A percentile compares a stretch with the other conserved stretches of the same genome.
These are phyloP conservation scores for Asobara japonica DNA, from an alignment of 1,140 invertebrate genomes.

Conservation along the genomic window DNA sequence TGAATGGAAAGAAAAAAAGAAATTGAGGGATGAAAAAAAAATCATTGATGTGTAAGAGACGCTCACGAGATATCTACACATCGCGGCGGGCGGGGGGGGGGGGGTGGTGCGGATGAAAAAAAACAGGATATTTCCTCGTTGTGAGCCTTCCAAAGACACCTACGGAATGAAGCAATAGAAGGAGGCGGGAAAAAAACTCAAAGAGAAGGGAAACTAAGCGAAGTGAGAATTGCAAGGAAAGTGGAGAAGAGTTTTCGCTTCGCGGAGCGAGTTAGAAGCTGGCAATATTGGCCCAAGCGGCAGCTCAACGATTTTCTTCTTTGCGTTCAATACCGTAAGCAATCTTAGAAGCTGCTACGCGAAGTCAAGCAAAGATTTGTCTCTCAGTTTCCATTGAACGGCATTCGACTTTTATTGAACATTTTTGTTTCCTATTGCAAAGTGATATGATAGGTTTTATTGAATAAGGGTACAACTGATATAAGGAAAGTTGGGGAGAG, in stretches of 20 bases:
- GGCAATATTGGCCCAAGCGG: slow-evolving; percentile 36
- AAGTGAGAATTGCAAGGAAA: slow-evolving; percentile 2
- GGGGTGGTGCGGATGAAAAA: background rate
- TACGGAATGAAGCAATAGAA: background rate
- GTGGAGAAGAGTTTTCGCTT: slow-evolving; percentile 24
- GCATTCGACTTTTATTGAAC: background rate
- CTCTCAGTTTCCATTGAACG: slow-evolving; percentile 8
- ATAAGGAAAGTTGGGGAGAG: background rate
- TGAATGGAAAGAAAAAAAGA: slow-evolving; percentile 4
- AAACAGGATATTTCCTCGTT: slow-evolving; percentile 25
- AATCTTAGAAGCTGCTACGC: slow-evolving; percentile 43
- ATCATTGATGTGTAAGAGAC: background rate
- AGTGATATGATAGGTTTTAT: background rate
- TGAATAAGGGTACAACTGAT: background rate
- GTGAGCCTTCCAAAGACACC: slow-evolving; percentile 24
- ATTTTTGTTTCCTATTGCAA: background rate
- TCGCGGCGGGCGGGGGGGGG: background rate
- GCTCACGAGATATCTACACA: background rate
- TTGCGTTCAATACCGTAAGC: slow-evolving; percentile 37
- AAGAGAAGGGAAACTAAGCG: background rate
- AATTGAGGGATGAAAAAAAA: background rate
- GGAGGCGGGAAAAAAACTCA: background rate
- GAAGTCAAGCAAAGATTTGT: slow-evolving; percentile 34
- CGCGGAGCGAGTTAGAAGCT: slow-evolving; percentile 33
- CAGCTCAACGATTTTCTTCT: slow-evolving; percentile 39